These are phyloP conservation scores for Drosophila paucipuncta DNA, from an alignment of 2,888 invertebrate species.

Conservation along the genomic window DNA sequence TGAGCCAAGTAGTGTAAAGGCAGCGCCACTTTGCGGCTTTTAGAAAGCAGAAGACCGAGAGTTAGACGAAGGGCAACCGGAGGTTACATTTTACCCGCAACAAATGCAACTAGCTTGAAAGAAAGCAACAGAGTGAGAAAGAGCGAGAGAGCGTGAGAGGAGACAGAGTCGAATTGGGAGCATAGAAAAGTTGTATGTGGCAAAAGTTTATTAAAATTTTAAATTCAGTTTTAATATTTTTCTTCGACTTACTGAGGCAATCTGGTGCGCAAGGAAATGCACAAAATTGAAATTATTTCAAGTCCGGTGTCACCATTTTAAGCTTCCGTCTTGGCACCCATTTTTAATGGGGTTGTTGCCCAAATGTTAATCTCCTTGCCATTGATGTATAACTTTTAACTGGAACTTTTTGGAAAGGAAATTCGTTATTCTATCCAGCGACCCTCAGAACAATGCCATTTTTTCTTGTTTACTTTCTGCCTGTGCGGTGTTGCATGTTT, in stretches of 20 bases:
- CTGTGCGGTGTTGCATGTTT: constrained; percentile 51
- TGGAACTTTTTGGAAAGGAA: constrained; percentile 55
- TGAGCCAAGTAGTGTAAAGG: constrained; percentile 54
- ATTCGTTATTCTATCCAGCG: constrained; percentile 61
- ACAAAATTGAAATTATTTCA: constrained; percentile 80
- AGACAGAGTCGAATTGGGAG: neutral
- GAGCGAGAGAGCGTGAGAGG: neutral
- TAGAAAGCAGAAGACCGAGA: constrained; percentile 6
- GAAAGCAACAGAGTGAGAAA: neutral
- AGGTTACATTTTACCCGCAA: constrained; percentile 35
- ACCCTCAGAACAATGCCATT: constrained; percentile 48
- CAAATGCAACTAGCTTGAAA: constrained; percentile 37
- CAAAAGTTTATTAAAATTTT: constrained; percentile 82
- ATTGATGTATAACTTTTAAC: constrained; percentile 68
- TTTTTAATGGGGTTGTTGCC: constrained; percentile 26
- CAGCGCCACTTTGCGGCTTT: constrained; percentile 71
- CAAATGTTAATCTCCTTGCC: constrained; percentile 56
- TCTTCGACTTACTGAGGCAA: constrained; percentile 28
- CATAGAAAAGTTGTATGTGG: constrained; percentile 54
- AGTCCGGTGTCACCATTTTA: constrained; percentile 80
- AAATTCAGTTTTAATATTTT: constrained; percentile 73
- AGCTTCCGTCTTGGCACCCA: constrained; percentile 64
- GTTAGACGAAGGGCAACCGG: neutral
- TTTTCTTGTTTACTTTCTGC: constrained; percentile 40
- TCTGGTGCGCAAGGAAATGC: constrained; percentile 72